Percentiles rank a stretch among this genome's conserved stretches.
Conservation (phyloP, 1,140 invertebrate genomes). For the Eurosta solidaginis region DNA sequence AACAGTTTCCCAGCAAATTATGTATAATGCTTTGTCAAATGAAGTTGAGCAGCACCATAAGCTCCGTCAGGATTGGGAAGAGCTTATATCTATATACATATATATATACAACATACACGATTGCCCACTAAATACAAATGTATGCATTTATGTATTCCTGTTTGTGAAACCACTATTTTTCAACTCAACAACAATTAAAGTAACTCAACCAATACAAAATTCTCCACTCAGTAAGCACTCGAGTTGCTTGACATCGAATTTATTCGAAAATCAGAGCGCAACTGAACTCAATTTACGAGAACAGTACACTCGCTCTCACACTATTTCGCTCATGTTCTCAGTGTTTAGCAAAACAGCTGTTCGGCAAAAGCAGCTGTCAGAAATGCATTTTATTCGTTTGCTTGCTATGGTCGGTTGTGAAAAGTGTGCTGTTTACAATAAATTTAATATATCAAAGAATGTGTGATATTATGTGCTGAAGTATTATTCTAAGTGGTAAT, state of each 20-base stretch:
- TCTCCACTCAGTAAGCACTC: background rate
- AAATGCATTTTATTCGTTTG: background rate
- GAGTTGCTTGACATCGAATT: background rate
- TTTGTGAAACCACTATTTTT: conserved; percentile 1
- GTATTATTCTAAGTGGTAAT: background rate
- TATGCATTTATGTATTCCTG: background rate
- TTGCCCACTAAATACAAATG: too few relatives aligned
- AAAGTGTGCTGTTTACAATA: conserved; percentile 56
- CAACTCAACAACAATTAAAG: background rate
- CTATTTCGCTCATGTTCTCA: background rate
- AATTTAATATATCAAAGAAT: background rate
- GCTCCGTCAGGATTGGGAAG: too few relatives aligned
- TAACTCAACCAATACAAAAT: too few relatives aligned
- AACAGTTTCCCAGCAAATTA: too few relatives aligned
- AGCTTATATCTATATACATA: background rate
- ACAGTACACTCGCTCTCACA: too few relatives aligned
- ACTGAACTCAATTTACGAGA: background rate
- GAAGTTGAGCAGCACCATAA: too few relatives aligned
- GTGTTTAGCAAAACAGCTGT: conserved; percentile 7
- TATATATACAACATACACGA: background rate
- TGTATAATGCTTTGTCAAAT: too few relatives aligned
- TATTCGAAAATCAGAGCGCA: background rate
- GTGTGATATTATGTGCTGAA: background rate
- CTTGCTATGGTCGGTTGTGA: conserved; percentile 40
- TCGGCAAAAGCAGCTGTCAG: background rate